These are phyloP conservation scores for Squalus acanthias DNA, from an alignment of 2,797 vertebrate genomes.

Conservation along the genomic window DNA sequence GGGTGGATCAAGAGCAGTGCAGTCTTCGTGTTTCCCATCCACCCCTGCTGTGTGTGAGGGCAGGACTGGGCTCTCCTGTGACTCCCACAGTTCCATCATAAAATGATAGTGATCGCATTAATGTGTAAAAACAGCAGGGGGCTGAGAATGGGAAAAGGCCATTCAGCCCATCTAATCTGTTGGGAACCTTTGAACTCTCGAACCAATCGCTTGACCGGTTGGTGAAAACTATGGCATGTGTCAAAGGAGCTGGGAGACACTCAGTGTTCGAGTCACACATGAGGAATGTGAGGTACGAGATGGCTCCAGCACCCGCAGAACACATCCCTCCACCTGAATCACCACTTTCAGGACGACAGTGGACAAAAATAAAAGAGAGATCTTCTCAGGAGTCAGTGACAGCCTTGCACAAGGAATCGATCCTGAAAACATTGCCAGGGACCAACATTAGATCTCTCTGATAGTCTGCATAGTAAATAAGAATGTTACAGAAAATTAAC, in stretches of 20 bases:
- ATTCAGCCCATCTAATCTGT: too few relatives aligned
- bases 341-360: too few relatives aligned
- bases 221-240: not conserved
- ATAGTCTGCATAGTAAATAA: slow-evolving; percentile 10
- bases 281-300: not conserved
- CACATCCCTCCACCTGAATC: too few relatives aligned
- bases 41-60: too few relatives aligned
- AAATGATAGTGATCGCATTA: not conserved
- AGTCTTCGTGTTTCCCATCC: too few relatives aligned
- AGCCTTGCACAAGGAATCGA: not conserved
- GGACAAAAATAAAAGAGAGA: not conserved
- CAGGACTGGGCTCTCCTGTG: too few relatives aligned
- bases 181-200: not conserved
- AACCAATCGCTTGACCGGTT: too few relatives aligned
- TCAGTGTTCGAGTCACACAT: too few relatives aligned
- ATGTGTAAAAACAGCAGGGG: not conserved
- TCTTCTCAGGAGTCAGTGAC: not conserved
- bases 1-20: too few relatives aligned
- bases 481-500: not conserved
- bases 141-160: not conserved
- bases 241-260: not conserved
- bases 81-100: too few relatives aligned
- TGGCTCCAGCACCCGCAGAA: not conserved
- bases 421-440: not conserved
- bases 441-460: not conserved